Percentiles rank a stretch among this genome's conserved stretches.
These are phyloP conservation scores for Acleris emargana DNA, from an alignment of 2,888 invertebrate genomes.

Conservation along the genomic window DNA sequence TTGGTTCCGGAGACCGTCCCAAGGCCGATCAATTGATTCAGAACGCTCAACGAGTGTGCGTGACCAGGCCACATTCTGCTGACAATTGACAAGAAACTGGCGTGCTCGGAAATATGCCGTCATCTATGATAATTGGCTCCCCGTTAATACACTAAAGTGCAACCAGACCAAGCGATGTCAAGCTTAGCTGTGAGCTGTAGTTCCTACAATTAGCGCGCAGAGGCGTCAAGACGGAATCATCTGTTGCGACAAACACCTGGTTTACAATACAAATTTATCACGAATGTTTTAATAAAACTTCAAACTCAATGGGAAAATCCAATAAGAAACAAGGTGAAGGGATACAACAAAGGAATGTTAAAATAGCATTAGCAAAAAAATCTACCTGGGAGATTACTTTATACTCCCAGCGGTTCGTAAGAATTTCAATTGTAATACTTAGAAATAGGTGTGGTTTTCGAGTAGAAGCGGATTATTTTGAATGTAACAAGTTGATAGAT, in stretches of 20 bases:
- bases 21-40: slow-evolving; percentile 74
- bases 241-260: slow-evolving; percentile 18
- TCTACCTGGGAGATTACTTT: slow-evolving; percentile 57
- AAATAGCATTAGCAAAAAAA: slow-evolving; percentile 57
- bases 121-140: slow-evolving; percentile 43
- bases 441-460: slow-evolving; percentile 49
- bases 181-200: slow-evolving; percentile 4
- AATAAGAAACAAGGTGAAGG: slow-evolving; percentile 41
- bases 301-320: slow-evolving; percentile 6
- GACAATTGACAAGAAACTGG: slow-evolving; percentile 57
- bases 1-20: slow-evolving; percentile 67
- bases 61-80: slow-evolving; percentile 52
- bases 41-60: slow-evolving; percentile 46
- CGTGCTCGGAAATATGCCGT: slow-evolving; percentile 41
- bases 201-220: slow-evolving; percentile 21
- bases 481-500: slow-evolving; percentile 42
- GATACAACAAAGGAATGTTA: slow-evolving; percentile 57
- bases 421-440: slow-evolving; percentile 48
- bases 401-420: slow-evolving; percentile 40
- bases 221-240: slow-evolving; percentile 21
- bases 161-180: slow-evolving; percentile 13
- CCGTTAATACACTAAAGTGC: slow-evolving; percentile 13
- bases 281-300: slow-evolving; percentile 17
- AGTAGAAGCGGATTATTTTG: slow-evolving; percentile 19
- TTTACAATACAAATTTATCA: slow-evolving; percentile 35